Evolutionary conservation across 2,888 invertebrate species (phyloP), one percentile per base, ranked within the genome.

Genomic region (Allacma fusca): DNA sequence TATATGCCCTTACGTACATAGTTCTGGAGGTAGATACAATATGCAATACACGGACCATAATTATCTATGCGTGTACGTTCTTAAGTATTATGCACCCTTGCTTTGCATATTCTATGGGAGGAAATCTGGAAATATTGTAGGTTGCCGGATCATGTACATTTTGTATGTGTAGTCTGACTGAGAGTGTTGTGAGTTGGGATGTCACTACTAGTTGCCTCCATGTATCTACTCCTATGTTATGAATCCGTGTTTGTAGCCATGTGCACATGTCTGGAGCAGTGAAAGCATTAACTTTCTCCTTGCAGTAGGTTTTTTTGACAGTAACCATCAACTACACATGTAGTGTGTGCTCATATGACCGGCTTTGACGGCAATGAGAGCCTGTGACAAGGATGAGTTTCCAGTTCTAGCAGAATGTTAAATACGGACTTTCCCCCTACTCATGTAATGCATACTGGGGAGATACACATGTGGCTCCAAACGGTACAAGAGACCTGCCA

Each of bases 141-240:
- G n/a, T n/a, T n/a, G n/a, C n/a, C n/a, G n/a, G n/a, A n/a, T n/a
- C n/a, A n/a, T n/a, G n/a, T n/a, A n/a, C n/a, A n/a, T n/a, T n/a
- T n/a, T n/a, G n/a, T n/a, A n/a, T n/a, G n/a, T n/a, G n/a, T n/a
- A n/a, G n/a, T n/a, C n/a, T n/a, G n/a, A n/a, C n/a, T n/a, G n/a
- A n/a, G n/a, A n/a, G n/a, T n/a, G n/a, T n/a, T n/a, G n/a, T n/a
- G n/a, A n/a, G n/a, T n/a, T n/a, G n/a, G n/a, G n/a, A n/a, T n/a
- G n/a, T n/a, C n/a, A n/a, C n/a, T n/a, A n/a, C n/a, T n/a, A n/a
- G n/a, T n/a, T n/a, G n/a, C n/a, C n/a, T n/a, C n/a, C n/a, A n/a
- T n/a, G n/a, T 40, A 40, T 71, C 28, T 40, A 40, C n/a, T 71
- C 57, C 29, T 57, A 71, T 71, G 50, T 71, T 28, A 16, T 28